Evolutionary conservation across 2,797 vertebrate genomes (phyloP).

Genomic region (Argentina silus): DNA sequence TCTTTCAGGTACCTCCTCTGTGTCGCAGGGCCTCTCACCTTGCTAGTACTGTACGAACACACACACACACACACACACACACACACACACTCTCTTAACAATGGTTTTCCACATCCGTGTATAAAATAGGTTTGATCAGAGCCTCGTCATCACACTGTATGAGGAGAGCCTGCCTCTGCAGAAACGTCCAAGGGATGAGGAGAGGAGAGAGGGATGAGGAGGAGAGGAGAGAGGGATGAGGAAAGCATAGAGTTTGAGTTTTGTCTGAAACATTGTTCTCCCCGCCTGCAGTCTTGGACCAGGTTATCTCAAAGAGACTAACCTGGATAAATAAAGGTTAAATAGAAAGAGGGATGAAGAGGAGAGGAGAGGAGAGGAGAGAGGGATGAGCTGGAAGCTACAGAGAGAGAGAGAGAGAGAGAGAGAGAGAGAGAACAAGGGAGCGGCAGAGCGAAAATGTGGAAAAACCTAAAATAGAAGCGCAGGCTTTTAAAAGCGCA

Average conservation of each 20-base stretch:
- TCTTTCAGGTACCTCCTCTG: conserved; percentile 35
- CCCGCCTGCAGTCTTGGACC: too few species aligned
- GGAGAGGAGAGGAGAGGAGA: background rate
- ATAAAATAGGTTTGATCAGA: background rate
- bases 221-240: background rate
- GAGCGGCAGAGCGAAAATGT: conserved; percentile 24
- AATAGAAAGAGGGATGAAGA: conserved; percentile 2
- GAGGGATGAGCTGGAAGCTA: conserved; percentile 35
- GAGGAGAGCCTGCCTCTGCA: background rate
- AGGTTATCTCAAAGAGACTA: too few species aligned
- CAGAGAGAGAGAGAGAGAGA: conserved; percentile 7
- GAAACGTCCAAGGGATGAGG: conserved; percentile 16
- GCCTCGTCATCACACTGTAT: background rate
- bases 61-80: background rate
- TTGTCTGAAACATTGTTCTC: too few species aligned
- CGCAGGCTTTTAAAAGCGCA: conserved; percentile 52
- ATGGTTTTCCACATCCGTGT: background rate
- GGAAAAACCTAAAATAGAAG: conserved; percentile 50
- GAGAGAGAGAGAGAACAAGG: background rate
- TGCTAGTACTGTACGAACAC: background rate
- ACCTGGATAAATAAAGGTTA: too few species aligned
- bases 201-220: conserved; percentile 10
- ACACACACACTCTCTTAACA: background rate
- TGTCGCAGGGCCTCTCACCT: background rate
- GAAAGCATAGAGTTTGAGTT: too few species aligned